Evolutionary conservation across 2,113 vertebrate genomes (phyloP), one percentile per base, ranked within the genome.

Genomic region (Bambusicola thoracicus): DNA sequence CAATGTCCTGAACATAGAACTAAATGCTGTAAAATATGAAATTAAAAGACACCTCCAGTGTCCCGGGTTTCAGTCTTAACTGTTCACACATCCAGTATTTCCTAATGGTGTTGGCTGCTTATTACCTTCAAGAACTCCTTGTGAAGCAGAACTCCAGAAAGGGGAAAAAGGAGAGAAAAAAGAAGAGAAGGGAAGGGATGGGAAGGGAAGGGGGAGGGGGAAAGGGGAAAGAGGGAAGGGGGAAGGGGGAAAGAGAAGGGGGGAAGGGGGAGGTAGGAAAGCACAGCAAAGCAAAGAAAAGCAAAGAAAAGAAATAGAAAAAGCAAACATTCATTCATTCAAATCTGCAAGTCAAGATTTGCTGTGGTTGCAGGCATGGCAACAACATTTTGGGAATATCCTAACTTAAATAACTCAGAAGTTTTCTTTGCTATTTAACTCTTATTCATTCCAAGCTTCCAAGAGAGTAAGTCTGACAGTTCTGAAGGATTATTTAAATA

Each of bases 401-500:
- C 14, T 78, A 32, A 29, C 38, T 63, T 67, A 48, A 49, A 49
- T 49, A 49, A 49, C 22, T 68, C 51, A 15, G 11, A 74, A 85
- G 43, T 41, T 72, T 81, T 58, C 16, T 82, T 84, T 87, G 11
- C 30, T 88, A 43, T 70, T 94, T 63, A 95, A 14, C 22, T 55
- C 22, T 61, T 76, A 87, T 22, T 89, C 65, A 69, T 85, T 81
- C 49, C 87, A 87, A 89, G 53, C 36, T 92, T 87, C n/a, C 19
- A 80, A 29, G 7, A 69, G 3, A 48, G 30, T 62, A 85, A 38
- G n/a, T 85, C 67, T 85, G 84, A 81, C 74, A 92, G 21, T 53
- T 80, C 58, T 91, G 78, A 41, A 41, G 13, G 59, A 66, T 38
- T 85, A 69, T 82, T 85, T 85, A 63, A 86, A 86, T 38, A 56